Conservation (phyloP, 2,797 vertebrate species). For the Pelochelys cantorii region DNA sequence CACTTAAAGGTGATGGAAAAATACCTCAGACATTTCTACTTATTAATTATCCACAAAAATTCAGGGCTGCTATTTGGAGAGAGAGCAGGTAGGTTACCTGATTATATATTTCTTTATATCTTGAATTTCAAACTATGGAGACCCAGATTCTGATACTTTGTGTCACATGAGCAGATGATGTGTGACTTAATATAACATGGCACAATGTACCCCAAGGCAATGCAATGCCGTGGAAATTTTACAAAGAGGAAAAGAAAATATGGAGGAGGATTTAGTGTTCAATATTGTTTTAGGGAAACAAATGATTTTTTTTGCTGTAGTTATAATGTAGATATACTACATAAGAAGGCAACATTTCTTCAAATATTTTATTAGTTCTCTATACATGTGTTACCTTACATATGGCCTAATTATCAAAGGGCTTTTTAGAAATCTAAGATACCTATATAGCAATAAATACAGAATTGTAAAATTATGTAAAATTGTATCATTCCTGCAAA, state of each 20-base stretch:
- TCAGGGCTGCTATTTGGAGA: constrained; percentile 17
- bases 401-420: background rate
- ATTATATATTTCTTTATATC: background rate
- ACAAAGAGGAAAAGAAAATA: constrained; percentile 20
- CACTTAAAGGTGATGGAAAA: constrained; percentile 6
- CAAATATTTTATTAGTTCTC: background rate
- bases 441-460: constrained; percentile 28
- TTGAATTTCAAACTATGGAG: constrained; percentile 9
- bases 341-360: background rate
- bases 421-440: constrained; percentile 3
- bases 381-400: background rate
- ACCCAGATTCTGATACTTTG: constrained; percentile 13
- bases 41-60: constrained; percentile 30
- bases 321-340: background rate
- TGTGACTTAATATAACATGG: constrained; percentile 33
- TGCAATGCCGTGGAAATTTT: background rate
- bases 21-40: background rate
- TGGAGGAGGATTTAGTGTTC: constrained; percentile 15
- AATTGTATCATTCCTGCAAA: constrained; percentile 1
- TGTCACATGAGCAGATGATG: constrained; percentile 37
- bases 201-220: background rate
- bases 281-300: constrained; percentile 18
- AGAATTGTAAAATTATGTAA: constrained; percentile 3
- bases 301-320: background rate
- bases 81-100: constrained; percentile 18